A percentile compares a stretch with the other conserved stretches of the same genome.
Conservation (phyloP, 2,888 invertebrate species). For the Drosophila infuscata region DNA sequence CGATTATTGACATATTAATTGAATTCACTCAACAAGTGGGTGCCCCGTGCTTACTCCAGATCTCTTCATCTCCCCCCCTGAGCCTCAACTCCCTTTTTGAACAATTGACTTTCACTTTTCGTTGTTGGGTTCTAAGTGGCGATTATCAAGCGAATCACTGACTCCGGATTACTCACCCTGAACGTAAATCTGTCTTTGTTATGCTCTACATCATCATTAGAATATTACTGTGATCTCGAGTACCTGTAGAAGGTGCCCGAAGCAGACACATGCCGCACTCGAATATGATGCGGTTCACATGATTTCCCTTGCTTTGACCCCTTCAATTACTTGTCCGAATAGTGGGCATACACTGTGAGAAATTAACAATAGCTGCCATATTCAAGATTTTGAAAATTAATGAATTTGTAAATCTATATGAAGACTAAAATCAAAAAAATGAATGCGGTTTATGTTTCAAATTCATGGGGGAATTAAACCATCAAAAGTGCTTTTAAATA, state of each 20-base stretch:
- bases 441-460: not conserved
- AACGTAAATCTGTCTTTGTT: slow-evolving; percentile 57
- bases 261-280: slow-evolving; percentile 13
- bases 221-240: slow-evolving; percentile 20
- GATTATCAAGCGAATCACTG: slow-evolving; percentile 42
- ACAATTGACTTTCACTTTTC: slow-evolving; percentile 73
- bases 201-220: slow-evolving; percentile 41
- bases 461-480: not conserved
- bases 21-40: slow-evolving; percentile 34
- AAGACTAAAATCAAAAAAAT: not conserved
- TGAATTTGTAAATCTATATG: not conserved
- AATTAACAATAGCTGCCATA: not conserved
- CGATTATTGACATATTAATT: slow-evolving; percentile 62
- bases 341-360: slow-evolving; percentile 6
- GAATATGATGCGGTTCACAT: slow-evolving; percentile 19
- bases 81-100: not conserved
- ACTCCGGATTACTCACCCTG: slow-evolving; percentile 71
- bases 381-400: not conserved
- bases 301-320: slow-evolving; percentile 14
- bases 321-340: slow-evolving; percentile 10
- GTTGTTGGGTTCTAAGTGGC: slow-evolving; percentile 31
- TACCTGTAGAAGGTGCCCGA: slow-evolving; percentile 52
- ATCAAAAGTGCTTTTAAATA: not conserved
- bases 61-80: not conserved
- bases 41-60: not conserved